These are phyloP conservation scores for Calliscelio sp. DNA, from an alignment of 2,888 invertebrate genomes.

Conservation along the genomic window DNA sequence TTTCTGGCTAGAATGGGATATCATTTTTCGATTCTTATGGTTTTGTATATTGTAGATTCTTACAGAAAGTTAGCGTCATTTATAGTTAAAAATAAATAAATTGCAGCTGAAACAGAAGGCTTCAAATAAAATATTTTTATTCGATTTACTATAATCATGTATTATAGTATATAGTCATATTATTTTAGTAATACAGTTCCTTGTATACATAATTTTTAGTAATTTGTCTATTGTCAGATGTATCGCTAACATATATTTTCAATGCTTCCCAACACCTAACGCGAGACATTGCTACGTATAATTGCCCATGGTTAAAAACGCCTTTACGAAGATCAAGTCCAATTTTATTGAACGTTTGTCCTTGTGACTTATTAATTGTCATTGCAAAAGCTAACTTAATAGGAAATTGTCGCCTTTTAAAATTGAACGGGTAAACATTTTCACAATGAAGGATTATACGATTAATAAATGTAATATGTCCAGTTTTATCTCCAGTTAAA, in stretches of 20 bases:
- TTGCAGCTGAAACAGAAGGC: too few relatives aligned
- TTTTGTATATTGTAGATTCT: too few relatives aligned
- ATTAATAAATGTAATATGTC: background rate
- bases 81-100: too few relatives aligned
- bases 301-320: constrained; percentile 7
- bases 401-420: constrained; percentile 16
- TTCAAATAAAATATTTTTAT: too few relatives aligned
- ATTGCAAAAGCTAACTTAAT: constrained; percentile 8
- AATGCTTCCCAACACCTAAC: constrained; percentile 21
- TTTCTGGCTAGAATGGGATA: too few relatives aligned
- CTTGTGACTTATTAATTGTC: constrained; percentile 28
- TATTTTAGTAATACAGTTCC: background rate
- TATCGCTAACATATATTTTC: constrained; percentile 39
- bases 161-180: too few relatives aligned
- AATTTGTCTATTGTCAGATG: constrained; percentile 40
- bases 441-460: background rate
- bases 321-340: background rate
- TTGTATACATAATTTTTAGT: constrained; percentile 43
- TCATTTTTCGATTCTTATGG: too few relatives aligned
- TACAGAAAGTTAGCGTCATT: too few relatives aligned
- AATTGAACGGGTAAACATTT: background rate
- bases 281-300: constrained; percentile 5
- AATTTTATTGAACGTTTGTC: background rate
- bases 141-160: too few relatives aligned
- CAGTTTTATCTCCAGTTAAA: constrained; percentile 54